Base-by-base conservation (phyloP, 2,888 invertebrate genomes). In the Lithosia quadra region DNA sequence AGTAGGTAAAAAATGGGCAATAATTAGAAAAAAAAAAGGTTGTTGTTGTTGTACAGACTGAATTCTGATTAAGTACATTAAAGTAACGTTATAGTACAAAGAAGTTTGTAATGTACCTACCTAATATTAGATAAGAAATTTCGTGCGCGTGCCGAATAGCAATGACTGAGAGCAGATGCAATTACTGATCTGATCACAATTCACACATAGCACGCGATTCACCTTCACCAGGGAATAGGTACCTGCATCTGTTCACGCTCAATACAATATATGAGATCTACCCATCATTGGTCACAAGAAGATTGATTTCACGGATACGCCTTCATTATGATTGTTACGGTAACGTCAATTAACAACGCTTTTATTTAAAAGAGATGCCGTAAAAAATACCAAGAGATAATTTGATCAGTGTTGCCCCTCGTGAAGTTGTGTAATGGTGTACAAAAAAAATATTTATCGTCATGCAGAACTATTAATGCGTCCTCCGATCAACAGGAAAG, bases 51-150 rank as follows among this genome's bases (percentile, higher is more conserved):
- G 11, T 36, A 36, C 13, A 1, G 11, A 39, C 3, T 15, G 39
- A 39, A 39, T 39, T 39, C 3, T 15, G 15, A 15, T 3, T 15
- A 39, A 36, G 34, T 18, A 43, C 18, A 43, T 43, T 39, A 39
- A 39, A 39, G 4, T 39, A 39, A 39, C 15, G 4, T 18, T 18
- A 43, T 7, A 18, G 18, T 13, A 63, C 15, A n/a, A n/a, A 63
- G 33, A 63, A 53, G 53, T 49, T 63, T 22, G 34, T 28, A n/a
- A 49, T 15, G n/a, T 24, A 72, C 66, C 66, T 24, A 72, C 66
- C 66, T 71, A 77, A 71, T 65, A 72, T 76, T 68, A 74, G 69
- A 65, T 79, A 79, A 71, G 67, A 13, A 63, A 28, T 62, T 59
- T n/a, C n/a, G 65, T 68, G n/a, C n/a, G n/a, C 59, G 67, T 68